Evolutionary conservation across 2,888 invertebrate species (phyloP).

Genomic region (Acleris cristana): DNA sequence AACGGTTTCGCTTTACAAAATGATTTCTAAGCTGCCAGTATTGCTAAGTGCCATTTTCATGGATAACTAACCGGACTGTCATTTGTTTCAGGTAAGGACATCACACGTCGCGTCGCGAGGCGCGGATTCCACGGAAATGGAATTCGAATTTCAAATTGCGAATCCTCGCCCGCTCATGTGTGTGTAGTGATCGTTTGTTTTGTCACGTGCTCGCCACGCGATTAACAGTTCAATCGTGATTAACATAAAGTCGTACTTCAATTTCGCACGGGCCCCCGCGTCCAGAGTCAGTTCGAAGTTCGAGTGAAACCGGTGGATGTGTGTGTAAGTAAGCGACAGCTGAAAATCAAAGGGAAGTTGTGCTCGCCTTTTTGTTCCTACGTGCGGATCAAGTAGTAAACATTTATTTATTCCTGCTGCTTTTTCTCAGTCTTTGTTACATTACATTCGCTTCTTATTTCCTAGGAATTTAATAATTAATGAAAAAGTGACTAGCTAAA

Average conservation of each 20-base stretch:
- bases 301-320: slow-evolving; percentile 48
- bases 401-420: slow-evolving; percentile 8
- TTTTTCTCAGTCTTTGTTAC: not conserved
- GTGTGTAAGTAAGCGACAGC: slow-evolving; percentile 64
- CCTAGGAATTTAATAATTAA: not conserved
- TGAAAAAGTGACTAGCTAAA: no score
- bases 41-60: slow-evolving; percentile 2
- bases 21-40: not conserved
- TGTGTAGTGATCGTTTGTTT: slow-evolving; percentile 64
- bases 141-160: slow-evolving; percentile 65
- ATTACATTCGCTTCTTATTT: not conserved
- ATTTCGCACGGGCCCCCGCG: slow-evolving; percentile 57
- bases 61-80: slow-evolving; percentile 44
- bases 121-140: slow-evolving; percentile 45
- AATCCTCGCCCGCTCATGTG: slow-evolving; percentile 50
- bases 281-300: slow-evolving; percentile 45
- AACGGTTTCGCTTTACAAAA: no score
- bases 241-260: slow-evolving; percentile 73
- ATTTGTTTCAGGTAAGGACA: slow-evolving; percentile 78
- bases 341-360: slow-evolving; percentile 67
- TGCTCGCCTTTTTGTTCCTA: slow-evolving; percentile 47
- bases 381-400: slow-evolving; percentile 15
- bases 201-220: slow-evolving; percentile 63
- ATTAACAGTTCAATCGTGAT: slow-evolving; percentile 70
- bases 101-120: slow-evolving; percentile 40